These are phyloP conservation scores for Microcebus griseorufus DNA, from an alignment of 2,113 vertebrate genomes.

Conservation along the genomic window DNA sequence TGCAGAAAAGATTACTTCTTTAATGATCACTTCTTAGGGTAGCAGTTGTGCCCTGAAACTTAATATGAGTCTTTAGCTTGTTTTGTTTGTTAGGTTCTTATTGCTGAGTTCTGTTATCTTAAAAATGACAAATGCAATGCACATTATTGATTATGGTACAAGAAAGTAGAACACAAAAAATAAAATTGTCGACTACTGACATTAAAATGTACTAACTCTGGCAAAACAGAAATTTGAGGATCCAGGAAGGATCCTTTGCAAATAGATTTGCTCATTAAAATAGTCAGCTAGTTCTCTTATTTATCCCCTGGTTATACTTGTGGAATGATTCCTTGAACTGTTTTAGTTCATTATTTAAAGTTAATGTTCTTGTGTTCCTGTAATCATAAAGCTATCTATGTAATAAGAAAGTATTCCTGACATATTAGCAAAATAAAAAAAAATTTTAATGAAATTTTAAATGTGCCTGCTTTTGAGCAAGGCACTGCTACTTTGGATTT, in stretches of 20 bases:
- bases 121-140: not conserved
- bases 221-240: not conserved
- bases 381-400: not conserved
- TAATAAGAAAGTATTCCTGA: not conserved
- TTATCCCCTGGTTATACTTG: not conserved
- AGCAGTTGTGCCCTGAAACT: not conserved
- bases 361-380: not conserved
- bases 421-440: not conserved
- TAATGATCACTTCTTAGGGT: not conserved
- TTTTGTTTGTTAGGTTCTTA: not conserved
- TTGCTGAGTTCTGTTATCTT: not conserved
- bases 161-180: not conserved
- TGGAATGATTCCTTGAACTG: not conserved
- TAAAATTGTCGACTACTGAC: not conserved
- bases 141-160: not conserved
- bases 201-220: not conserved
- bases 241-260: not conserved
- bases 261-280: not conserved
- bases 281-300: not conserved
- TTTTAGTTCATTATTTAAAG: not conserved
- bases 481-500: not conserved
- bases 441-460: conserved; percentile 28
- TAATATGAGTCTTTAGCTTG: not conserved
- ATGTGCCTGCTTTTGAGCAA: not conserved
- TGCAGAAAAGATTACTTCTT: not conserved